Conservation (phyloP, 2,888 invertebrate species). For the Matsumyia berberina region DNA sequence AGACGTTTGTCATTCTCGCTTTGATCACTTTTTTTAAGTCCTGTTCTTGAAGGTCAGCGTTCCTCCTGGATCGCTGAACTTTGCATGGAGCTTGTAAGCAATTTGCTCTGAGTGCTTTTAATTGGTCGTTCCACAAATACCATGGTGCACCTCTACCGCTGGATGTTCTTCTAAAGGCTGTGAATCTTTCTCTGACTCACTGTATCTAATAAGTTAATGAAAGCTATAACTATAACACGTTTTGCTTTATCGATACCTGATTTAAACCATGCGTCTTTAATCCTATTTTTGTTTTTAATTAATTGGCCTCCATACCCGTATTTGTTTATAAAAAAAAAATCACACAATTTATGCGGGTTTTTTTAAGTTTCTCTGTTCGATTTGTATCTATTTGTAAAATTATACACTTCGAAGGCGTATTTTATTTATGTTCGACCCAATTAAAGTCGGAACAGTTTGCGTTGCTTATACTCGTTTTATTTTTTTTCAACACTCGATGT, state of each 20-base stretch:
- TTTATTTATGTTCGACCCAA: constrained; percentile 21
- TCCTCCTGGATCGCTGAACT: no score
- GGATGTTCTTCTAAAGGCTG: no score
- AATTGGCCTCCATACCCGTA: background rate
- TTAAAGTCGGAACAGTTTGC: background rate
- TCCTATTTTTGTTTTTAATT: background rate
- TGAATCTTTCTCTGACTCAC: background rate
- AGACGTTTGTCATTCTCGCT: no score
- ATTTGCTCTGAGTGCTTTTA: no score
- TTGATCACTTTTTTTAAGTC: no score
- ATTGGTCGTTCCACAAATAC: no score
- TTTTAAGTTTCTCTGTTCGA: background rate
- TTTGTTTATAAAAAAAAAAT: constrained; percentile 3
- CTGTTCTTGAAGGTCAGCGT: no score
- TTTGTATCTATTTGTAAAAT: constrained; percentile 2
- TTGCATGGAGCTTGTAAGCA: no score
- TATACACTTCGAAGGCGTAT: background rate
- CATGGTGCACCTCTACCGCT: no score
- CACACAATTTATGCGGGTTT: background rate
- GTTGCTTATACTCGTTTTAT: background rate
- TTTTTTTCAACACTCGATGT: no score
- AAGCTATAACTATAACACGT: background rate
- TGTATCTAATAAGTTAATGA: background rate
- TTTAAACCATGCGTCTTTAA: background rate
- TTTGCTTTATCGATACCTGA: background rate